A percentile compares a stretch with the other conserved stretches of the same genome.
These are phyloP conservation scores for Galeopterus variegatus DNA, from an alignment of 2,113 vertebrate genomes.

Conservation along the genomic window DNA sequence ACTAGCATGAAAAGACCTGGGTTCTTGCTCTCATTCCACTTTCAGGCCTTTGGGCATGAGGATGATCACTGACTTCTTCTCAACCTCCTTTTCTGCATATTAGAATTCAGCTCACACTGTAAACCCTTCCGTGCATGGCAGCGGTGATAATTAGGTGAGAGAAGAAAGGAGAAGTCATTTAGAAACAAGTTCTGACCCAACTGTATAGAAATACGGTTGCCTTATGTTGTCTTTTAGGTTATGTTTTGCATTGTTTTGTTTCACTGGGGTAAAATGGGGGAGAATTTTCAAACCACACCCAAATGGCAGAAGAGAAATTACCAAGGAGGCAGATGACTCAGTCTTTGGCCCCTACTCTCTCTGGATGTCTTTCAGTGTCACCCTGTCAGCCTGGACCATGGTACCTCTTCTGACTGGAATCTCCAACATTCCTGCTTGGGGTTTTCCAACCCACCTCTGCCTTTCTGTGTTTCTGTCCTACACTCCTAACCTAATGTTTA, in stretches of 20 bases:
- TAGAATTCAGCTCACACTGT: not conserved
- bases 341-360: not conserved
- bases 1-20: not conserved
- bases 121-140: not conserved
- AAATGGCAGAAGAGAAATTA: not conserved
- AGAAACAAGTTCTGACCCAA: not conserved
- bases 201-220: not conserved
- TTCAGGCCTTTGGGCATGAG: not conserved
- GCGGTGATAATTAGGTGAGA: not conserved
- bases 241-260: not conserved
- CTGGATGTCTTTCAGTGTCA: not conserved
- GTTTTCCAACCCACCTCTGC: not conserved
- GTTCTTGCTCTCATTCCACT: not conserved
- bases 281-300: not conserved
- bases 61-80: not conserved
- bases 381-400: not conserved
- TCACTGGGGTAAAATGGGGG: not conserved
- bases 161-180: not conserved
- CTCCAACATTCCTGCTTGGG: not conserved
- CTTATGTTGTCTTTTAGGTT: not conserved
- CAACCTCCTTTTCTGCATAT: not conserved
- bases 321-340: not conserved
- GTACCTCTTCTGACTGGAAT: not conserved
- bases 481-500: not conserved
- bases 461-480: not conserved